Conservation (phyloP, 92 coral and sea anemone genomes). For the Porites divaricata region DNA sequence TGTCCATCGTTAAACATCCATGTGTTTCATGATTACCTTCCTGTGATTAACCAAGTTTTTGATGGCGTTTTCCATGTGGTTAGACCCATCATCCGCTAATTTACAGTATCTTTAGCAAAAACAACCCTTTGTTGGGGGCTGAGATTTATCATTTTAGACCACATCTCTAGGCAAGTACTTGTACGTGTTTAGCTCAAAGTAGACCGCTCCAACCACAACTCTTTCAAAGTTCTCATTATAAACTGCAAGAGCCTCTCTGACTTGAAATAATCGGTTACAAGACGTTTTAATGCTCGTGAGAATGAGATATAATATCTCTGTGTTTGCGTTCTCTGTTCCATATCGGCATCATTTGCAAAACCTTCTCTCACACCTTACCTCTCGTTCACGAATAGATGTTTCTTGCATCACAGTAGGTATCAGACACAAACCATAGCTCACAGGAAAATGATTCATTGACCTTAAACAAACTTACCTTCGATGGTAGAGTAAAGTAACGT, state of each 20-base stretch:
- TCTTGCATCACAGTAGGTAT: too few species aligned
- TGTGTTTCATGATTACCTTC: neutral
- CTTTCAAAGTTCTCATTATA: slow-evolving; percentile 10
- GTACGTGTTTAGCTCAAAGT: slow-evolving; percentile 31
- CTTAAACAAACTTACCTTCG: neutral
- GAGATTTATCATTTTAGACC: slow-evolving; percentile 11
- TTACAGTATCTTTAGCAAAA: neutral
- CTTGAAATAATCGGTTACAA: slow-evolving; percentile 35
- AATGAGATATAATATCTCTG: neutral
- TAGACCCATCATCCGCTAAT: neutral
- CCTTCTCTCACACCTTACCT: slow-evolving; percentile 4
- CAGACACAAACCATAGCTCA: too few species aligned
- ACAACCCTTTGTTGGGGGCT: neutral
- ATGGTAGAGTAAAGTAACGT: neutral
- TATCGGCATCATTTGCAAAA: neutral
- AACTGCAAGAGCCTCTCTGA: slow-evolving; percentile 26
- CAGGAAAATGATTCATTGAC: neutral
- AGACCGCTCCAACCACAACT: slow-evolving; percentile 36
- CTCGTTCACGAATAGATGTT: too few species aligned
- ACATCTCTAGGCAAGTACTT: slow-evolving; percentile 37
- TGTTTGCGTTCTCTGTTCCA: neutral
- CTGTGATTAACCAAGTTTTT: neutral
- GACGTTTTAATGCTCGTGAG: neutral
- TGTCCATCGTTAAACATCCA: neutral
- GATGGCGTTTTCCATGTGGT: neutral